Conservation (phyloP, 2,797 vertebrate species). For the Poeciliopsis presidionis region DNA sequence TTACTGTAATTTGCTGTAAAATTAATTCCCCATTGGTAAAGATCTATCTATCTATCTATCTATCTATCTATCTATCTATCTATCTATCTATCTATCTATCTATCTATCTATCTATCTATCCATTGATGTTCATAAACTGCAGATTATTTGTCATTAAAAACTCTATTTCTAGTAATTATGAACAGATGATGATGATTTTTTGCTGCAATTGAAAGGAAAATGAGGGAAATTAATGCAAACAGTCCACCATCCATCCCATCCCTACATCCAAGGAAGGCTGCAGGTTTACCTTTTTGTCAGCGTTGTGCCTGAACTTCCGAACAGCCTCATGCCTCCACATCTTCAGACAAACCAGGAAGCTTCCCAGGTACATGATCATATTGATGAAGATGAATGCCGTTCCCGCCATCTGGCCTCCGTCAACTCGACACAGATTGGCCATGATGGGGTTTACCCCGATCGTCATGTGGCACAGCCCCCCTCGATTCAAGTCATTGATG, state of each 20-base stretch:
- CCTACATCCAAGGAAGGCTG: neutral
- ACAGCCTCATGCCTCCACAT: slow-evolving; percentile 79
- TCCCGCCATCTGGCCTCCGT: slow-evolving; percentile 82
- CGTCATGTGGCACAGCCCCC: slow-evolving; percentile 81
- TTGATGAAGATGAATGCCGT: slow-evolving; percentile 83
- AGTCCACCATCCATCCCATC: neutral
- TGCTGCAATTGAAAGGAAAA: neutral
- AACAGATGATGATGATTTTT: neutral
- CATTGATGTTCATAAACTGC: neutral
- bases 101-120: too few relatives aligned
- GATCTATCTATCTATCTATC: too few relatives aligned
- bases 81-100: too few relatives aligned
- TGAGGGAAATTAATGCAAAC: neutral
- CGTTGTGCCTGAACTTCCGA: slow-evolving; percentile 41
- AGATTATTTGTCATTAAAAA: neutral
- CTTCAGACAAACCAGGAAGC: slow-evolving; percentile 79
- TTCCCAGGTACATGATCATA: slow-evolving; percentile 74
- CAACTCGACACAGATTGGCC: slow-evolving; percentile 76
- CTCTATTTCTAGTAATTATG: neutral
- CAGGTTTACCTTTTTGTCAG: slow-evolving; percentile 45
- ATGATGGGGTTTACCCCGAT: slow-evolving; percentile 77
- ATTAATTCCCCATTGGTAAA: too few relatives aligned
- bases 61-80: too few relatives aligned
- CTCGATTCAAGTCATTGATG: slow-evolving; percentile 82
- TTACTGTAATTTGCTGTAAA: too few relatives aligned